These are phyloP conservation scores for Mormyrops attenuatus DNA, from an alignment of 2,797 vertebrate species.

Conservation along the genomic window DNA sequence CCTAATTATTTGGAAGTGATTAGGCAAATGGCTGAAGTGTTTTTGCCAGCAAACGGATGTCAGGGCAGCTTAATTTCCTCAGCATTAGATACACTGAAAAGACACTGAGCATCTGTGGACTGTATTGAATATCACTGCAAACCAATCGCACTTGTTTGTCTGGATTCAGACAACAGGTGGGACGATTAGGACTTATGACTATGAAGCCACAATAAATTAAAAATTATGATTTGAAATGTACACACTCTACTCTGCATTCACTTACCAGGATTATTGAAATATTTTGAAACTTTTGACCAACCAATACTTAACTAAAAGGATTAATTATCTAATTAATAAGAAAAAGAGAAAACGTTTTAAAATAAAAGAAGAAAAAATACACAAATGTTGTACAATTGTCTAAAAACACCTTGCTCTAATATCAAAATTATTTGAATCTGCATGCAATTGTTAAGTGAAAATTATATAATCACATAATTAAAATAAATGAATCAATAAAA, in stretches of 20 bases:
- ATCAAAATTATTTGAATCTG: background rate
- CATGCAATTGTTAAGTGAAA: background rate
- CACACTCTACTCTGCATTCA: background rate
- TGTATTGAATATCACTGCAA: constrained; percentile 29
- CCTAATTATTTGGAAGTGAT: constrained; percentile 46
- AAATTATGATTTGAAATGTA: background rate
- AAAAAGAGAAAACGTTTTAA: background rate
- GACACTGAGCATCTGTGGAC: constrained; percentile 61
- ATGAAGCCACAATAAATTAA: constrained; percentile 3
- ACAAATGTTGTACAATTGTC: background rate
- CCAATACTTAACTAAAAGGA: background rate
- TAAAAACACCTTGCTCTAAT: background rate
- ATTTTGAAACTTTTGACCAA: background rate
- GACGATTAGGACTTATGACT: background rate
- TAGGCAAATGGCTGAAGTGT: constrained; percentile 75
- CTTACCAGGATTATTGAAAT: background rate
- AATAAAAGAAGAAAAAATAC: background rate
- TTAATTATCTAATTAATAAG: background rate
- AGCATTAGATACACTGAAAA: constrained; percentile 68
- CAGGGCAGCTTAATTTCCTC: constrained; percentile 72
- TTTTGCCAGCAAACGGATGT: constrained; percentile 64
- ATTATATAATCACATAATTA: background rate
- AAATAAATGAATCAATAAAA: background rate
- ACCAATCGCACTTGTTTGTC: background rate
- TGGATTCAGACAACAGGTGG: background rate